Base-by-base conservation (phyloP, 2,888 invertebrate species). In the Zaprionus lineosus region DNA sequence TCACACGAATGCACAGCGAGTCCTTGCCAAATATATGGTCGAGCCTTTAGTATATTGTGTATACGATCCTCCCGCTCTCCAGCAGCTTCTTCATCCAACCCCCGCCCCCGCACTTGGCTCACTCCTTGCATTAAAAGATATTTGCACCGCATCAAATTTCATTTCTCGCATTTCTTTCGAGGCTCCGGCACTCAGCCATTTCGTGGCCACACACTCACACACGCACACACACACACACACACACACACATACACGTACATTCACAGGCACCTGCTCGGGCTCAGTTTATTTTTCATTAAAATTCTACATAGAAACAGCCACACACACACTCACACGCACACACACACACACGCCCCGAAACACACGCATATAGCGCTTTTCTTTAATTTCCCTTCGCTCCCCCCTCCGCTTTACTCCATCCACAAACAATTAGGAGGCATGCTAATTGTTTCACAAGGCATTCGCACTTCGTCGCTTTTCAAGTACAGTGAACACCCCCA, bases 381-480 rank as follows among this genome's bases (percentile, higher is more conserved):
- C 5, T 24, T 12, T 9, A 12, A 44, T 7, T 31, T 12, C 44
- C 14, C 14, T 31, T 6, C 24, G 46, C 18, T 9, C 21, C n/a
- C 18, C 14, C 34, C 2, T 6, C 15, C 37, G 28, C 51, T 50
- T 21, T n/a, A n/a, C n/a, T 53, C 39, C 21, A 26, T 53, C 39
- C 46, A 55, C 58, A 66, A 79, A 71, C 84, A 81, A 81, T 81
- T 75, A 75, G 66, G 60, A 53, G 73, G 71, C 71, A 81, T 81
- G 84, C 84, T 81, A 81, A 81, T 84, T 81, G 81, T 84, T 81
- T 77, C 70, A 74, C 60, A 48, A 84, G 70, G 70, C 81, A 81
- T 84, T 81, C 62, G 63, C 81, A 81, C 81, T 81, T 81, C 82
- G 84, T 77, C 81, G 82, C 81, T 75, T 78, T 57, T 61, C 61